These are phyloP conservation scores for Anhinga rufa DNA, from an alignment of 2,113 vertebrate species.

Conservation along the genomic window DNA sequence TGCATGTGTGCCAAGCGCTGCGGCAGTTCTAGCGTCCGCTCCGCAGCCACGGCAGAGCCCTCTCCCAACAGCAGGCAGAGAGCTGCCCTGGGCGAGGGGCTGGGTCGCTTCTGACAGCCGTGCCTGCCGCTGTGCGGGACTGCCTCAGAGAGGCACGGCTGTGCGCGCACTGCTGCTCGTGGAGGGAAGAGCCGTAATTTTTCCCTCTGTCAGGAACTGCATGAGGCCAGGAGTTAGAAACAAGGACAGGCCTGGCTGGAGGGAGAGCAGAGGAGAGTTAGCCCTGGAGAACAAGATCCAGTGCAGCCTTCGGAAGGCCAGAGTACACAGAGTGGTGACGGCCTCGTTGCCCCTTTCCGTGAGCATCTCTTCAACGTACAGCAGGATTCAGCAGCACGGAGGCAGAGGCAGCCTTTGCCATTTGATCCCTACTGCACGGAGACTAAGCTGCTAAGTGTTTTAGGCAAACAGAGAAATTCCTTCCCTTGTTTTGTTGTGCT, in stretches of 20 bases:
- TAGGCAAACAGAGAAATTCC: not conserved
- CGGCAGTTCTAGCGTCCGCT: not conserved
- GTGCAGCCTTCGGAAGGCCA: not conserved
- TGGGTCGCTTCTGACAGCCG: not conserved
- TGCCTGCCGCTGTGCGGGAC: not conserved
- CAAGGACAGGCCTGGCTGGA: not conserved
- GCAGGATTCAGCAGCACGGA: not conserved
- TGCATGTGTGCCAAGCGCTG: accelerated
- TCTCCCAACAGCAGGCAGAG: not conserved
- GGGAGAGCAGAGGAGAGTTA: not conserved
- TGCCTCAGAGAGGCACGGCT: not conserved
- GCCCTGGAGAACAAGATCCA: not conserved
- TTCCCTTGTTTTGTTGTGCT: not conserved
- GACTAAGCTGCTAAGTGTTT: too few relatives aligned
- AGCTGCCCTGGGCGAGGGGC: not conserved
- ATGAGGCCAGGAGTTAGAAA: not conserved
- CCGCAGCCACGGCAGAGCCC: not conserved
- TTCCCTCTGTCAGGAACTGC: not conserved
- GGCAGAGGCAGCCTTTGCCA: not conserved
- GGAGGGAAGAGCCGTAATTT: not conserved
- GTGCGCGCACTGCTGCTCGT: not conserved
- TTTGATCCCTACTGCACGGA: not conserved
- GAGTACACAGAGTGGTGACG: accelerated
- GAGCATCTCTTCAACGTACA: not conserved
- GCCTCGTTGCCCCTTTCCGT: not conserved